Conservation (phyloP, 2,113 vertebrate species). For the Mormoops blainvillei region DNA sequence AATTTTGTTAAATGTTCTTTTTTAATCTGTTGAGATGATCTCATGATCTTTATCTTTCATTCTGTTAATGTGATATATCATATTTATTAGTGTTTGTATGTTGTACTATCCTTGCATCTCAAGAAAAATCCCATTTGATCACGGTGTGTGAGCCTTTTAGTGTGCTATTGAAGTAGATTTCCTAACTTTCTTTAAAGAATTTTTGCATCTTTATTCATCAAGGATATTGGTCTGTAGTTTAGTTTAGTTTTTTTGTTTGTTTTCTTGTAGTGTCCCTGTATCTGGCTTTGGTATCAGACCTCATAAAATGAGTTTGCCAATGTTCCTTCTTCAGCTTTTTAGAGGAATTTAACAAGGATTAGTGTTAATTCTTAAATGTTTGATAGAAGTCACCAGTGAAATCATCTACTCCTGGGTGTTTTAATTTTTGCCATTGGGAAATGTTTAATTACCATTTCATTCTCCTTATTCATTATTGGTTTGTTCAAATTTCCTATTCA, state of each 20-base stretch:
- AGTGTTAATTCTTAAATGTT: neutral
- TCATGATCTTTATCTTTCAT: neutral
- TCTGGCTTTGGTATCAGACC: neutral
- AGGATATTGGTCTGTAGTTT: neutral
- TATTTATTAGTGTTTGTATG: neutral
- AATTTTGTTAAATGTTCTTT: neutral
- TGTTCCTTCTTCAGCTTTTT: neutral
- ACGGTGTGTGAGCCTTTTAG: neutral
- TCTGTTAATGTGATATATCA: neutral
- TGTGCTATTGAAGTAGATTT: neutral
- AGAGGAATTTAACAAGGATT: neutral
- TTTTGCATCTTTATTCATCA: neutral
- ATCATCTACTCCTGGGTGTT: neutral
- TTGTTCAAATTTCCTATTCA: neutral
- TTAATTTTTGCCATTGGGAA: neutral
- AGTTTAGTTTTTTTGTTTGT: neutral
- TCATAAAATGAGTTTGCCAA: neutral
- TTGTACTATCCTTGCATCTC: neutral
- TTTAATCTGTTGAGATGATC: neutral
- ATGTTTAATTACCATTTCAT: neutral
- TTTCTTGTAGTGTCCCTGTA: neutral
- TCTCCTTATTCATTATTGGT: neutral
- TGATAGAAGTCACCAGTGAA: neutral
- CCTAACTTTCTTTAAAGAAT: neutral
- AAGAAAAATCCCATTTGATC: neutral